phyloP scores from a whole-genome alignment of 2,888 invertebrate species.

The Spilosoma lubricipeda region DNA sequence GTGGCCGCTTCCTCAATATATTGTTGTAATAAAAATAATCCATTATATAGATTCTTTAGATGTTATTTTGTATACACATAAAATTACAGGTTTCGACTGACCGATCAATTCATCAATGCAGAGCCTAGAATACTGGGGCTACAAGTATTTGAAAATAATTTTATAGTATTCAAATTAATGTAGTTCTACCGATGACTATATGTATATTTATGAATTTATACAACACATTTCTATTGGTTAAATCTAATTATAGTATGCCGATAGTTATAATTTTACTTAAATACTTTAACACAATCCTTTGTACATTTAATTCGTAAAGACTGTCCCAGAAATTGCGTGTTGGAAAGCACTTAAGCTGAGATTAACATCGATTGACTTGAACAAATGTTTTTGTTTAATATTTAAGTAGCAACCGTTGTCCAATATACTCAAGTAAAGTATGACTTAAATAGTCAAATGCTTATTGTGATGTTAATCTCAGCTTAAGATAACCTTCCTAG shows the following conservation, averaged over 20 bases:
- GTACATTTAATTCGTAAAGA: not conserved
- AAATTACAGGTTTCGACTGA: too few species aligned
- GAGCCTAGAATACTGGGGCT: too few species aligned
- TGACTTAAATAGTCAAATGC: too few species aligned
- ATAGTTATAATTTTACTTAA: not conserved
- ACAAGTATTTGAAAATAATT: too few species aligned
- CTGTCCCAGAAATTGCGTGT: not conserved
- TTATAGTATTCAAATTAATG: too few species aligned
- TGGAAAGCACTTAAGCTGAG: not conserved
- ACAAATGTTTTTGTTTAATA: not conserved
- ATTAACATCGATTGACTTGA: not conserved
- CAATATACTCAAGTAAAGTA: too few species aligned
- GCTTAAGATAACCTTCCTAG: too few species aligned
- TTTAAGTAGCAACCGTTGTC: not conserved
- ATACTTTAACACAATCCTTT: not conserved
- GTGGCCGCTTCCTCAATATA: conserved; percentile 27
- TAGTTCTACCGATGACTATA: too few species aligned
- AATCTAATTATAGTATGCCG: not conserved
- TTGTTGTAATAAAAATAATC: conserved; percentile 20
- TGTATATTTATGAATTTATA: too few species aligned
- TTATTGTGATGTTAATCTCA: too few species aligned
- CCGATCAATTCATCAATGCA: too few species aligned
- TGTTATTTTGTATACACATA: not conserved
- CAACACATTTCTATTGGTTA: too few species aligned
- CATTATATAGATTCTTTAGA: conserved; percentile 1